These are phyloP conservation scores for Autographa pulchrina DNA, from an alignment of 2,888 invertebrate species.

Conservation along the genomic window DNA sequence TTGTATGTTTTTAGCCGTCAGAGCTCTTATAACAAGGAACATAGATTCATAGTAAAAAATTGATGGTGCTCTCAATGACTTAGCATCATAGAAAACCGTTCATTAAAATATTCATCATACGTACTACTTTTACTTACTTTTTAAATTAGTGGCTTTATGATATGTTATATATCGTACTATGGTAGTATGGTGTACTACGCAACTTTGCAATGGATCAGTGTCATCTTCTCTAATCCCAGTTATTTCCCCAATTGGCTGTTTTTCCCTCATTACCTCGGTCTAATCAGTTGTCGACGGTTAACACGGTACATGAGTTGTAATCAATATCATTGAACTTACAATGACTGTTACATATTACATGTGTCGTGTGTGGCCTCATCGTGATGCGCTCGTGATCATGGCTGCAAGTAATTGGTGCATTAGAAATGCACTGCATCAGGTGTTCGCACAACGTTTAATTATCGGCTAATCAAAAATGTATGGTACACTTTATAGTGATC, in stretches of 20 bases:
- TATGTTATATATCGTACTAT: too few species aligned
- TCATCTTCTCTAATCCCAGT: too few species aligned
- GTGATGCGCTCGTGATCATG: constrained; percentile 38
- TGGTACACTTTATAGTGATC: not conserved
- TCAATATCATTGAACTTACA: constrained; percentile 4
- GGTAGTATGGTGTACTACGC: too few species aligned
- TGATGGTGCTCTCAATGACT: too few species aligned
- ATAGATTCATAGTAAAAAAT: too few species aligned
- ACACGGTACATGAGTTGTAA: not conserved
- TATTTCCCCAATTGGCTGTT: not conserved
- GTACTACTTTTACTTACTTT: too few species aligned
- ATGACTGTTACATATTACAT: constrained; percentile 7
- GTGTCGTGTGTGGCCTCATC: constrained; percentile 48
- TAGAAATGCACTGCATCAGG: constrained; percentile 13
- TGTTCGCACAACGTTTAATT: not conserved
- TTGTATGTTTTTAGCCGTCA: not conserved
- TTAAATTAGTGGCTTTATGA: too few species aligned
- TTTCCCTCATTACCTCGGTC: not conserved
- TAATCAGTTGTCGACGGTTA: not conserved
- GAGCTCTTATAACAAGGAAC: not conserved
- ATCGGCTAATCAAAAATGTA: not conserved
- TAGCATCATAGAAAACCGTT: too few species aligned
- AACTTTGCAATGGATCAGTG: too few species aligned
- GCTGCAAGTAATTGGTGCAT: constrained; percentile 21
- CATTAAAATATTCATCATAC: too few species aligned